Evolutionary conservation across 2,888 invertebrate species (phyloP).

Genomic region (Trypoxylon attenuatum): DNA sequence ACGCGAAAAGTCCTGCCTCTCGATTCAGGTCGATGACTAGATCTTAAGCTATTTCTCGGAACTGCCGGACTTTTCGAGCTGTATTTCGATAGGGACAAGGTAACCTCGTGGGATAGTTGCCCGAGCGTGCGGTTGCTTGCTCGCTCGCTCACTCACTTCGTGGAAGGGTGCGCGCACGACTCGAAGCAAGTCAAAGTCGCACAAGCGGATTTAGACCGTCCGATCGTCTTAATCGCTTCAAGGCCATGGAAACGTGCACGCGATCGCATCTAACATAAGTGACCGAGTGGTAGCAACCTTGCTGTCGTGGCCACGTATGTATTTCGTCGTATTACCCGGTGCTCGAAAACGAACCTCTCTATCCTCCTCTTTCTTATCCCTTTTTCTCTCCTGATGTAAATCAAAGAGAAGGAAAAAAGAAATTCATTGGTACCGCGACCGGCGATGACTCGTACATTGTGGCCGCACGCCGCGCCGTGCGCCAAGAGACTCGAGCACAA

Average conservation of each 20-base stretch:
- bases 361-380: too few species aligned
- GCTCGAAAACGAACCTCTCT: too few species aligned
- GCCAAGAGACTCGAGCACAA: too few species aligned
- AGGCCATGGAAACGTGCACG: slow-evolving; percentile 62
- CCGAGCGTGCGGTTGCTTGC: not conserved
- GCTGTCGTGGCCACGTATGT: too few species aligned
- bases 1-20: too few species aligned
- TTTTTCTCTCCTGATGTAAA: too few species aligned
- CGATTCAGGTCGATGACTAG: not conserved
- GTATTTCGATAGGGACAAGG: not conserved
- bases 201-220: slow-evolving; percentile 52
- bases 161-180: slow-evolving; percentile 39
- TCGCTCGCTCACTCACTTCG: slow-evolving; percentile 31
- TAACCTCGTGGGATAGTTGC: slow-evolving; percentile 43
- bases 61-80: not conserved
- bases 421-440: too few species aligned
- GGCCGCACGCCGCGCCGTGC: too few species aligned
- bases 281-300: too few species aligned
- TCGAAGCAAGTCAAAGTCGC: slow-evolving; percentile 52
- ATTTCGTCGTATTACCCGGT: too few species aligned
- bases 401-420: too few species aligned
- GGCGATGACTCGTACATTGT: too few species aligned
- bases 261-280: slow-evolving; percentile 58
- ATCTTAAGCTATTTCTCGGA: not conserved
- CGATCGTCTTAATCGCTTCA: slow-evolving; percentile 54